Conservation (phyloP, 2,113 vertebrate genomes). For the Triplophysa dalaica region DNA sequence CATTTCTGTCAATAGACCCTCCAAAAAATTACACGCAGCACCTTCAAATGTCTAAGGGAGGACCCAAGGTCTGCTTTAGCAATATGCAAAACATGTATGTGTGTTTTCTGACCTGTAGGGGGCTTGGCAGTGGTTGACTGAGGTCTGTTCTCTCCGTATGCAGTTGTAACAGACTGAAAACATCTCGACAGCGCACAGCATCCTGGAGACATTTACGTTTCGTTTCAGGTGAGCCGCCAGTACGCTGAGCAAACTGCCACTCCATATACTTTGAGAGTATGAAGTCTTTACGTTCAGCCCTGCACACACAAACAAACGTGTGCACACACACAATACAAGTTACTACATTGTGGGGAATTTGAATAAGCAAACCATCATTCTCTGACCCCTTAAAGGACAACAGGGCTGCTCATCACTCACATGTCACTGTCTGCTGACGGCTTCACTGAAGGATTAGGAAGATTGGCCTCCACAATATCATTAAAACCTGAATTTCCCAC, state of each 20-base stretch:
- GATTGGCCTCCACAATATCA: slow-evolving; percentile 69
- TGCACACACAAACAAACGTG: slow-evolving; percentile 44
- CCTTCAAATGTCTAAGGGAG: background rate
- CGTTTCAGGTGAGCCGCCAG: slow-evolving; percentile 46
- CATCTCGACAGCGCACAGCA: slow-evolving; percentile 62
- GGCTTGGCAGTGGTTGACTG: slow-evolving; percentile 61
- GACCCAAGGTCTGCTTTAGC: background rate
- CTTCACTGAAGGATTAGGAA: slow-evolving; percentile 64
- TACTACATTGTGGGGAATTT: background rate
- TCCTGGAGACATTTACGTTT: slow-evolving; percentile 59
- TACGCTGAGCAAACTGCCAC: slow-evolving; percentile 66
- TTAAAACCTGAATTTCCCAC: slow-evolving; percentile 75
- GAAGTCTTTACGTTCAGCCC: slow-evolving; percentile 69
- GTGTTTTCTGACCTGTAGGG: slow-evolving; percentile 63
- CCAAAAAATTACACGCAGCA: no score
- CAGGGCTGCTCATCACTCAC: slow-evolving; percentile 60
- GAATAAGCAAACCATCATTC: no score
- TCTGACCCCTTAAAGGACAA: background rate
- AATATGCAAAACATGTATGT: background rate
- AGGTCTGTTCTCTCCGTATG: slow-evolving; percentile 70
- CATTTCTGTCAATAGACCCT: no score
- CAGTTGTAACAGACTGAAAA: slow-evolving; percentile 70
- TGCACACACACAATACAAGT: background rate
- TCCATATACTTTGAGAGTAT: slow-evolving; percentile 74
- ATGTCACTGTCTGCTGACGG: slow-evolving; percentile 67